Conservation (phyloP, 2,797 vertebrate genomes). For the Bradypodion ventrale region DNA sequence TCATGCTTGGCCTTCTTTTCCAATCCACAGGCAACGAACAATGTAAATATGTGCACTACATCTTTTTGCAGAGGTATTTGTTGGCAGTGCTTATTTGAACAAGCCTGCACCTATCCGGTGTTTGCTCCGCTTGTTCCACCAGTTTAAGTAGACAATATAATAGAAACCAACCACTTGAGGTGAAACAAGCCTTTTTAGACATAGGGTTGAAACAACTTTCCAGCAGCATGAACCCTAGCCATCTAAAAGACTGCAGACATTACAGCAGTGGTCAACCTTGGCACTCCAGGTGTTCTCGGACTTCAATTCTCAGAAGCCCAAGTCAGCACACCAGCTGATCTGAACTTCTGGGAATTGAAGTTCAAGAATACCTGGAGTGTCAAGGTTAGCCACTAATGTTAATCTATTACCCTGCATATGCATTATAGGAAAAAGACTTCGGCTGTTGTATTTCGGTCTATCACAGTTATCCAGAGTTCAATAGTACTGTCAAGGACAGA, state of each 20-base stretch:
- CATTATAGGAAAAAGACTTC: background rate
- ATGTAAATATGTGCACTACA: slow-evolving; percentile 3
- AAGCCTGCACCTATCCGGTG: background rate
- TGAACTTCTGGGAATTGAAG: no score
- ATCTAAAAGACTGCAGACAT: background rate
- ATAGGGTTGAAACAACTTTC: background rate
- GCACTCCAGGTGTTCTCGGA: no score
- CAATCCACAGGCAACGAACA: background rate
- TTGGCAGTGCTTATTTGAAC: slow-evolving; percentile 6
- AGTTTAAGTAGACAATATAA: slow-evolving; percentile 20
- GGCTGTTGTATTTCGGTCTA: background rate
- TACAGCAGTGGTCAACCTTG: no score
- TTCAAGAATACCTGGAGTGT: no score
- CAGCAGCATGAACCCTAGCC: background rate
- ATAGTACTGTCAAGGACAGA: background rate
- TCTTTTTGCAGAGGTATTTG: background rate
- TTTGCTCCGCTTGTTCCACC: background rate
- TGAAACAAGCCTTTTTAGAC: slow-evolving; percentile 25
- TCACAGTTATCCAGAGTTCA: background rate
- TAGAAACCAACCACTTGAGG: slow-evolving; percentile 22
- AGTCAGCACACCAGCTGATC: no score
- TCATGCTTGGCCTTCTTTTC: background rate
- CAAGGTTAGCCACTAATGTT: no score
- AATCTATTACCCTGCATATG: background rate
- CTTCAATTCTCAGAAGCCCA: no score